Evolutionary conservation across 2,113 vertebrate genomes (phyloP), one percentile per base, ranked within the genome.

Genomic region (Phalacrocorax pelagicus): DNA sequence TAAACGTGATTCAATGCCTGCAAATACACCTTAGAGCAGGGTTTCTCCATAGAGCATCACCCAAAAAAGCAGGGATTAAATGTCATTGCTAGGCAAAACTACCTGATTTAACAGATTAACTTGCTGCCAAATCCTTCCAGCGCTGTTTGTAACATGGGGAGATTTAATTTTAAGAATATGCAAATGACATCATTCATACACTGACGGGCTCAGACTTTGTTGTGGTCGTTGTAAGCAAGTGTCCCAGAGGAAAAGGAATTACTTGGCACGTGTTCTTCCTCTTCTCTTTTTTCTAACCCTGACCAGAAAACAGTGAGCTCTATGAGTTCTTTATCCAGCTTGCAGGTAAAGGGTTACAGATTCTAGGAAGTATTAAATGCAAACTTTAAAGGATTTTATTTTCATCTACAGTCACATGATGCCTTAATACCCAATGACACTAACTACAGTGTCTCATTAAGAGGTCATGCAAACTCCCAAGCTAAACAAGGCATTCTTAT

Each of bases 311-410:
- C 14, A 5, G 81, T 34, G 51, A 91, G 66, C 58, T 71, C 77
- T 27, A 5, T 20, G 66, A 54, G 59, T 78, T 58, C 89, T 85
- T 26, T 32, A 49, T 23, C 47, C 75, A 70, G 82, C 92, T 77
- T 94, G 97, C 96, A 97, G 93, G 96, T 96, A 97, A 98, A 97
- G 97, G 95, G 98, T 98, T 97, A 98, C 97, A 95, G 94, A 88
- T 79, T 94, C 94, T 93, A 96, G 95, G 96, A 97, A 96, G 96
- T 94, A 95, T 94, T 94, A 87, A 89, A 95, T 96, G 94, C 96
- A 97, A 97, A 98, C 97, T 97, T 96, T 95, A 82, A 96, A 96
- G 96, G 97, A 95, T 95, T 97, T 96, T 96, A 96, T 97, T 97
- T 96, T 96, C 97, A 92, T 97, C 95, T 86, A 27, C 30, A 73